Evolutionary conservation across 1,140 invertebrate species (phyloP), one percentile per base, ranked within the genome.

Genomic region (Drosophila ananassae): DNA sequence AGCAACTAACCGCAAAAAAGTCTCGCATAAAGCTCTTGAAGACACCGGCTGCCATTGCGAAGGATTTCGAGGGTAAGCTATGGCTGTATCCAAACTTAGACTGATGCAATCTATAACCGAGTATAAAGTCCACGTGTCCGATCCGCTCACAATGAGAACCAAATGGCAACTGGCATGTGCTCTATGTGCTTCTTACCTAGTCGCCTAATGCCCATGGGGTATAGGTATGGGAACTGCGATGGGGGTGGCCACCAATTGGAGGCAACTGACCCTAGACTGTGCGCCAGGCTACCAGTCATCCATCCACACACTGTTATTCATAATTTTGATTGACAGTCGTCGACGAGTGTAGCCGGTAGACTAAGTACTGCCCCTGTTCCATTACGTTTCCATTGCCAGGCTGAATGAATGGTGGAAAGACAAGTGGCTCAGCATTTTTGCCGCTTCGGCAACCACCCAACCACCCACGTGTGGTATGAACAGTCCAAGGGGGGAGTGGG

Each of bases 1-100:
- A 17, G 17, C 21, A 66, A 89, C 87, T 52, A 62, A 91, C 90
- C 90, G 90, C 90, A 90, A 91, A 91, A 34, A 91, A 74, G 34
- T 91, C 90, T 7, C 90, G 83, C 64, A 91, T 79, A 63, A 91
- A 89, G 58, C 75, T 85, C 66, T 74, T 91, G 46, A 91, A 76
- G 24, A 82, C 90, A 22, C 90, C 79, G 55, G 81, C 80, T 3
- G 85, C 87, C 90, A 91, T 89, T 66, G 32, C 39, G 21, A 22
- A 46, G 57, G 39, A 66, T 22, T 28, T n/a, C 17, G 37, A 52
- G 39, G 10, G 64, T 61, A 13, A 55, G 71, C 37, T 24, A 13
- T n/a, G 46, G 47, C 17, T 7, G 17, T 44, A 56, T 24, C 10
- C 10, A 34, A 47, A 8, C 22, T 41, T 34, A 5, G 46, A 9